Conservation (phyloP, 2,797 vertebrate species). For the Sebastes reedi region DNA sequence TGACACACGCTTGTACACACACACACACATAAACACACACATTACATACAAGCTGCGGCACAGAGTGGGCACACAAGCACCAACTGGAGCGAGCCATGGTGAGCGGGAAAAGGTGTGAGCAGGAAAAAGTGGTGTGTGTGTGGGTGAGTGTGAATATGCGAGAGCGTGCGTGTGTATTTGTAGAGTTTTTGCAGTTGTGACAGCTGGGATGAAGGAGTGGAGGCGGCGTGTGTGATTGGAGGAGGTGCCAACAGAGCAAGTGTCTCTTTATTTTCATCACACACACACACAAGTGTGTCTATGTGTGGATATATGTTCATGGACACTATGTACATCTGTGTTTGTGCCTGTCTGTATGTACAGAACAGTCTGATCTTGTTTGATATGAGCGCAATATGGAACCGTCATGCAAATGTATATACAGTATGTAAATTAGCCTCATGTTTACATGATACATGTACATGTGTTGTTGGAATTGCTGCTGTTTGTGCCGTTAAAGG, state of each 20-base stretch:
- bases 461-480: slow-evolving; percentile 12
- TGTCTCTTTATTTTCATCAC: slow-evolving; percentile 82
- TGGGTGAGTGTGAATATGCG: slow-evolving; percentile 77
- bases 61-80: slow-evolving; percentile 75
- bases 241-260: slow-evolving; percentile 83
- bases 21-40: slow-evolving; percentile 24
- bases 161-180: slow-evolving; percentile 75
- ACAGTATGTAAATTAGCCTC: slow-evolving; percentile 22
- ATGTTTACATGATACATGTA: slow-evolving; percentile 21
- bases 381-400: slow-evolving; percentile 33
- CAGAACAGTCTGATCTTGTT: slow-evolving; percentile 23
- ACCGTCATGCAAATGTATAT: background rate
- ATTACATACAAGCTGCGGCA: slow-evolving; percentile 57
- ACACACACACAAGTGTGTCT: slow-evolving; percentile 46
- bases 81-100: slow-evolving; percentile 74
- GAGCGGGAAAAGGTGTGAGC: slow-evolving; percentile 81
- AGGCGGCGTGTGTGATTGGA: slow-evolving; percentile 81
- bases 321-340: slow-evolving; percentile 67
- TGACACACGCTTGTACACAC: slow-evolving; percentile 12
- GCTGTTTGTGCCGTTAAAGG: background rate
- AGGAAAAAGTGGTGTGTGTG: slow-evolving; percentile 76
- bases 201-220: slow-evolving; percentile 83
- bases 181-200: slow-evolving; percentile 83
- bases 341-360: slow-evolving; percentile 46
- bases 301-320: slow-evolving; percentile 55